Conservation (phyloP, 1,140 invertebrate species). For the Microplitis mediator region DNA sequence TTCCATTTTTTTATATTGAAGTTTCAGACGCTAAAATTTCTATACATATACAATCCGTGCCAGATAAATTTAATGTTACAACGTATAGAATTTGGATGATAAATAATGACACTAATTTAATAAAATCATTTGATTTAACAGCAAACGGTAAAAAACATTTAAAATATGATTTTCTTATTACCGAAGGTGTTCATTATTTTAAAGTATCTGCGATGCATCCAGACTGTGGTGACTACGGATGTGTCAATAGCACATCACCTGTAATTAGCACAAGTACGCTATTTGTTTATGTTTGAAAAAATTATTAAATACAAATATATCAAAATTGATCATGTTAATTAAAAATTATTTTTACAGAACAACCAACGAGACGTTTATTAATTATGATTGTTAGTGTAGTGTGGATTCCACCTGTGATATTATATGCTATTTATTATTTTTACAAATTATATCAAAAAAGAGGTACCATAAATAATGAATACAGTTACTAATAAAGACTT, state of each 20-base stretch:
- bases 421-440: conserved; percentile 49
- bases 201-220: conserved; percentile 53
- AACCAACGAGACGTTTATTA: conserved; percentile 44
- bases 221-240: conserved; percentile 45
- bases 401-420: conserved; percentile 55
- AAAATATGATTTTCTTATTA: conserved; percentile 39
- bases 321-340: neutral
- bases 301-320: neutral
- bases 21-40: conserved; percentile 43
- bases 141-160: conserved; percentile 31
- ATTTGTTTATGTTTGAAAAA: neutral
- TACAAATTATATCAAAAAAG: conserved; percentile 51
- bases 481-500: neutral
- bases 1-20: conserved; percentile 53
- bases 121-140: conserved; percentile 25
- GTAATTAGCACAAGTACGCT: conserved; percentile 50
- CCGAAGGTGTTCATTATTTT: conserved; percentile 49
- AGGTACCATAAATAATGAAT: conserved; percentile 29
- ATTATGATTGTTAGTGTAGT: conserved; percentile 59
- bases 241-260: conserved; percentile 52
- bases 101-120: conserved; percentile 43
- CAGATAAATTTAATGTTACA: conserved; percentile 47
- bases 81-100: conserved; percentile 51
- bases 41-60: conserved; percentile 51
- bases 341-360: conserved; percentile 41